Conservation (phyloP, 2,888 invertebrate genomes). For the Ormyrus nitidulus region DNA sequence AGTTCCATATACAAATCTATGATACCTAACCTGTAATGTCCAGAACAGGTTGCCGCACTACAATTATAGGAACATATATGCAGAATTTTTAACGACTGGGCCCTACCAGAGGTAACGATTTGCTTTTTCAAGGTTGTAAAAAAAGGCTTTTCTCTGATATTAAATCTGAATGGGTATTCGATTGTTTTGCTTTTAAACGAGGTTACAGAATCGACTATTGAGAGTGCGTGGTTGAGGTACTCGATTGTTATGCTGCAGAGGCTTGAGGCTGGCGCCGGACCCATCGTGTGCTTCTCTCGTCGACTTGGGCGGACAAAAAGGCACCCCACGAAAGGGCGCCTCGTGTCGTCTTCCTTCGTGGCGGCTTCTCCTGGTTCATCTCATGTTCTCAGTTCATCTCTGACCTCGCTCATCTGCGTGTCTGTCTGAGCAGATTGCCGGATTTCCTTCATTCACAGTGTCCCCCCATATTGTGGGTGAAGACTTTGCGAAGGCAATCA, state of each 20-base stretch:
- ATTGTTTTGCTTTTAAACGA: constrained; percentile 42
- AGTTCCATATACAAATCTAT: neutral
- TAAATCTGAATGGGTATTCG: too few relatives aligned
- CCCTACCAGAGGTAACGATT: constrained; percentile 42
- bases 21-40: constrained; percentile 23
- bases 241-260: constrained; percentile 71
- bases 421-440: constrained; percentile 58
- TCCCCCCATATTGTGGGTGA: constrained; percentile 62
- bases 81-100: constrained; percentile 30
- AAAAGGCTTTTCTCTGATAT: constrained; percentile 44
- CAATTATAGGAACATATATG: constrained; percentile 45
- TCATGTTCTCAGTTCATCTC: constrained; percentile 49
- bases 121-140: constrained; percentile 27
- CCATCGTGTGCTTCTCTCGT: constrained; percentile 39
- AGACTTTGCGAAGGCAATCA: constrained; percentile 59
- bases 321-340: constrained; percentile 42
- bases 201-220: constrained; percentile 70
- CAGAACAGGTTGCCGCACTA: constrained; percentile 15
- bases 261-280: constrained; percentile 63
- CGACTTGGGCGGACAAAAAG: constrained; percentile 43
- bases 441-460: constrained; percentile 62
- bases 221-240: constrained; percentile 74
- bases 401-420: constrained; percentile 32
- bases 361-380: constrained; percentile 26
- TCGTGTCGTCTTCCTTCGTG: constrained; percentile 9